Base-by-base conservation (phyloP, 2,113 vertebrate genomes). In the Eptesicus fuscus region DNA sequence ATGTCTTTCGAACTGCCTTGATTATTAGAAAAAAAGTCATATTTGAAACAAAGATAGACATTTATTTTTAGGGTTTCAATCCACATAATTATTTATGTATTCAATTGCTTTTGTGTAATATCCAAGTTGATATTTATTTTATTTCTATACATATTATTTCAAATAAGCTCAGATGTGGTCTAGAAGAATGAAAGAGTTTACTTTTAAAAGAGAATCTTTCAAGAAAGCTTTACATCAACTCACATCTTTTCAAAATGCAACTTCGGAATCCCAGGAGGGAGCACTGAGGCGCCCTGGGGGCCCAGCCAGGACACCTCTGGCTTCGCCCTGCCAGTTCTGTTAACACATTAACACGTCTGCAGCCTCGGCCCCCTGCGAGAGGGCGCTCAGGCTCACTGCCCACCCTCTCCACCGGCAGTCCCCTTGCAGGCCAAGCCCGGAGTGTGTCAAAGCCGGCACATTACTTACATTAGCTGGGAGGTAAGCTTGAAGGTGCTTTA, bases 291-390 rank as follows among this genome's bases (percentile, higher is more conserved):
- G 4, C 11, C 61, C 44, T 14, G 85, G 90, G 47, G 14, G 49
- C 12, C 56, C 53, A 30, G 51, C 79, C 73, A 32, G 83, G 85
- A 85, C 82, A 83, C 51, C 17, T 90, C 69, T 1, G 2, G 14
- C 93, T 95, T 94, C 67, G 37, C 91, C 83, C 56, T 59, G 65
- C 23, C 56, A 47, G 77, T 91, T 96, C 83, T 79, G 83, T 92
- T 77, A 95, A 59, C 83, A 94, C 86, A 25, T 47, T 47, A 47
- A 47, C 47, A 13, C 13, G 47, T 47, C 47, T 47, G 47, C 47
- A 47, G 47, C 47, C 47, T 13, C 3, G 47, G 47, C 13, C 47
- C 11, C 10, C 47, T 47, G 47, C 13, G 11, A 47, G 47, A 47
- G 13, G 47, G 47, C 47, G 13, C 47, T 47, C 47, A 47, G 13